These are phyloP conservation scores for Colaptes auratus DNA, from an alignment of 2,113 vertebrate species.

Conservation along the genomic window DNA sequence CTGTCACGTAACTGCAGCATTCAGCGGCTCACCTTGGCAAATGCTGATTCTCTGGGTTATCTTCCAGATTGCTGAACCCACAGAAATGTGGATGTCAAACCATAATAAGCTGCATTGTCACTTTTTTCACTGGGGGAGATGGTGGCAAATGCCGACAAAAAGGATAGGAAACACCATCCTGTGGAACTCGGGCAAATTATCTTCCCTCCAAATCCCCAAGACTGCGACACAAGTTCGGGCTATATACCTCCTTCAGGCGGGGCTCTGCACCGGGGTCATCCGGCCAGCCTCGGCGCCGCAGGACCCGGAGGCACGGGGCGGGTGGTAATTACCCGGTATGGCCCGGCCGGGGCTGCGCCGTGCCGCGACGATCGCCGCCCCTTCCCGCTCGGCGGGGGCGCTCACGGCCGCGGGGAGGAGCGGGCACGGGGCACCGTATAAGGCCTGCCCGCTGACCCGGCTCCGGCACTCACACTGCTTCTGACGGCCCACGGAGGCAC, in stretches of 20 bases:
- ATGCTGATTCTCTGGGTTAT: neutral
- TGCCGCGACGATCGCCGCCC: neutral
- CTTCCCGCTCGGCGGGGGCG: neutral
- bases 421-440: neutral
- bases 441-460: neutral
- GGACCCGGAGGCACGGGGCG: neutral
- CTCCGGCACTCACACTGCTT: neutral
- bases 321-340: neutral
- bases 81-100: neutral
- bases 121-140: neutral
- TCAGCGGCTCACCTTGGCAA: neutral
- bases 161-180: neutral
- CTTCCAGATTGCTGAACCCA: neutral
- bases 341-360: neutral
- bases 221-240: fast-evolving
- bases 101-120: neutral
- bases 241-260: neutral
- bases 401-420: slow-evolving; percentile 36
- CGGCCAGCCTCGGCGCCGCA: neutral
- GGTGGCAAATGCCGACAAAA: neutral
- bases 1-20: neutral
- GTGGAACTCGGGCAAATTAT: neutral
- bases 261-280: neutral
- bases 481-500: neutral
- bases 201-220: neutral